Percentiles rank a stretch among this genome's conserved stretches.
Evolutionary conservation across 2,888 invertebrate species (phyloP).

Genomic region (Drosophila cognata): DNA sequence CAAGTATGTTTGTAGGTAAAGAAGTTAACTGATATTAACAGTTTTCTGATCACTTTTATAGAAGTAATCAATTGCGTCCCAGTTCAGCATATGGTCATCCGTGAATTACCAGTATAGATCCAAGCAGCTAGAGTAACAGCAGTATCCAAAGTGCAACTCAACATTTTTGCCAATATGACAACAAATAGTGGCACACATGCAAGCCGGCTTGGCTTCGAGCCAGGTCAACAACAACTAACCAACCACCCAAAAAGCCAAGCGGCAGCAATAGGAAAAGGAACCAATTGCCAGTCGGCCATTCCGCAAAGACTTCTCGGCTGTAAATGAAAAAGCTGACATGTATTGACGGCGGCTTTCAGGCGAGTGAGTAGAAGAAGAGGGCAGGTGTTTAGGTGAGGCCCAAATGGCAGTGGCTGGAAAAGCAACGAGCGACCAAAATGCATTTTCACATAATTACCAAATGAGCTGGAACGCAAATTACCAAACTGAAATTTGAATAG

Average conservation of each 20-base stretch:
- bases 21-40: neutral
- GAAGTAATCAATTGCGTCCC: neutral
- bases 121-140: constrained; percentile 47
- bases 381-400: constrained; percentile 35
- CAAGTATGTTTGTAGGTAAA: neutral
- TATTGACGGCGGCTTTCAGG: constrained; percentile 59
- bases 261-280: constrained; percentile 19
- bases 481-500: constrained; percentile 76
- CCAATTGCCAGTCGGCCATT: constrained; percentile 42
- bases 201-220: constrained; percentile 32
- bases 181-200: constrained; percentile 56
- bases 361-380: constrained; percentile 20
- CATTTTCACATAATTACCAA: constrained; percentile 80
- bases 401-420: constrained; percentile 55
- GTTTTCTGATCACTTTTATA: neutral
- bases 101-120: constrained; percentile 42
- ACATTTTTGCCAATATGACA: constrained; percentile 62
- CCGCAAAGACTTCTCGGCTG: constrained; percentile 29
- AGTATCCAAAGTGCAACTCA: constrained; percentile 38
- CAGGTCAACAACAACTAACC: constrained; percentile 21
- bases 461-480: constrained; percentile 71
- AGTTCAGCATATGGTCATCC: constrained; percentile 10
- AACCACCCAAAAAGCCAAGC: constrained; percentile 38
- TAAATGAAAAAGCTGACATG: constrained; percentile 76
- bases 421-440: constrained; percentile 64